Conservation (phyloP, 1,140 invertebrate species). For the Diorhabda elongata region DNA sequence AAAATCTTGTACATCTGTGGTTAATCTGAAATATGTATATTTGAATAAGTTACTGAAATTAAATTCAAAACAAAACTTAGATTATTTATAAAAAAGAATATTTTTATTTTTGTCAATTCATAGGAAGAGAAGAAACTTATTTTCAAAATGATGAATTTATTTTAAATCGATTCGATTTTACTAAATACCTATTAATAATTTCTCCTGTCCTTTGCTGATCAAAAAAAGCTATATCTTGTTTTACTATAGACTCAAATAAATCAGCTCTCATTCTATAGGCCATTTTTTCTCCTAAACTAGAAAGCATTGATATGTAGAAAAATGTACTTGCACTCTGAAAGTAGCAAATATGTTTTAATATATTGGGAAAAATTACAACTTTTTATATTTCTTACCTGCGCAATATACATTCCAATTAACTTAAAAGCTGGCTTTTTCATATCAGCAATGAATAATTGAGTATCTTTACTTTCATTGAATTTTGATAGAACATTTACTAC, state of each 20-base stretch:
- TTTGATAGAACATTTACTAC: constrained; percentile 70
- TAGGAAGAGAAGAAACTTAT: too few species aligned
- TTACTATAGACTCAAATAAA: constrained; percentile 78
- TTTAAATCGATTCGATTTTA: background rate
- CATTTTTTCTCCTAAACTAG: constrained; percentile 81
- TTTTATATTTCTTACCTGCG: constrained; percentile 56
- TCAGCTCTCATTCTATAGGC: constrained; percentile 74
- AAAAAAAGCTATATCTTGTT: constrained; percentile 89
- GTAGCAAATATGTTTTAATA: constrained; percentile 7
- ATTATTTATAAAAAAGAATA: too few species aligned
- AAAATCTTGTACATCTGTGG: constrained; percentile 93
- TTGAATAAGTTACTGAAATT: background rate
- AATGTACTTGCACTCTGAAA: constrained; percentile 82
- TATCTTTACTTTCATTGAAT: constrained; percentile 49
- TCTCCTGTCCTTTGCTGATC: constrained; percentile 87
- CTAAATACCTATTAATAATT: constrained; percentile 71
- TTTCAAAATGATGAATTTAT: too few species aligned
- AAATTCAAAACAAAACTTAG: too few species aligned
- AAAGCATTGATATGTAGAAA: constrained; percentile 80
- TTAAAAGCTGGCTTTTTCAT: constrained; percentile 63
- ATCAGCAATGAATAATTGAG: constrained; percentile 54
- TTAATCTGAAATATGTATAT: constrained; percentile 57
- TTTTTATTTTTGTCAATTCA: too few species aligned
- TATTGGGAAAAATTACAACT: background rate
- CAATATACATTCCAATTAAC: constrained; percentile 62